Base-by-base conservation (phyloP, 2,888 invertebrate genomes). In the Pachliopta kotzebuea region DNA sequence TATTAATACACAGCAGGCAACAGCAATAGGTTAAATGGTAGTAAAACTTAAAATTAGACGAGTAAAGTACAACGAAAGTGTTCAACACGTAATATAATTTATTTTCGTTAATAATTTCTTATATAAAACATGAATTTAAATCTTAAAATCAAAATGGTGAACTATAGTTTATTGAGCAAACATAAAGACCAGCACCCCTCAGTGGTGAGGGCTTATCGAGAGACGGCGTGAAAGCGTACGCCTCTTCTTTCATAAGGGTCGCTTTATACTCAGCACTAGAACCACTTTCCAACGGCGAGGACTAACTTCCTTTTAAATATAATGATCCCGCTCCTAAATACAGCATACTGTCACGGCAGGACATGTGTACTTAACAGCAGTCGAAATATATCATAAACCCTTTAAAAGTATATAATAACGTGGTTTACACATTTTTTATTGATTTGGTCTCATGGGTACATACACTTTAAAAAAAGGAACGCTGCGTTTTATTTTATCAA, bases 241-340 rank as follows among this genome's bases (percentile, higher is more conserved):
- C 74, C 87, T 82, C 85, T 81, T 81, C 80, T 81, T 73, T 79
- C 76, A 78, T 82, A 80, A 85, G 84, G 81, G 84, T 78, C 80
- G 80, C 88, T 88, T 90, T 90, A 88, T 86, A 77, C 77, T 76
- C 75, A 69, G 77, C 79, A 78, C 83, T 81, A 81, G 78, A 79
- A 81, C 79, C 83, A 84, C 87, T 88, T 83, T 71, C 71, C 71
- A 72, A 69, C 72, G 69, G 72, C 66, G 73, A 81, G 77, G 80
- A 81, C 76, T 75, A 72, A 75, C 73, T 77, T 77, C 72, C 77
- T 79, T 77, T 76, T 77, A 78, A 80, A 72, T 70, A 71, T 77
- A 74, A 79, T 77, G 73, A 74, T 74, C 72, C 71, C 69, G 42
- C 61, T 50, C 24, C 62, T 42, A 45, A 42, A 58, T 24, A 62